These are phyloP conservation scores for Paelopatides confundens DNA, from an alignment of 53 echinoderm and acorn worm species.

Conservation along the genomic window DNA sequence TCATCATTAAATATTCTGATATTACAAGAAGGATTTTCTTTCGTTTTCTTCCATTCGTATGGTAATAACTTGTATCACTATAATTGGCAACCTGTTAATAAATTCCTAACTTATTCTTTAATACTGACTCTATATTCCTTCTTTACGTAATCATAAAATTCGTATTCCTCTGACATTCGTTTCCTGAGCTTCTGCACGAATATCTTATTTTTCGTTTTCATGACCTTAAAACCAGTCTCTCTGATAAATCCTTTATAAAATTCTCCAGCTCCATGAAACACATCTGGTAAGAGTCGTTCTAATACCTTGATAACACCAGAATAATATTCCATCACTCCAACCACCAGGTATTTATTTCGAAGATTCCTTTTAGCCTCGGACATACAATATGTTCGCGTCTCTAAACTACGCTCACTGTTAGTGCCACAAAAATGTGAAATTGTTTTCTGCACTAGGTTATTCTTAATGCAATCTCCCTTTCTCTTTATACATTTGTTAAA, in stretches of 20 bases:
- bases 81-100: no score
- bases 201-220: slow-evolving; percentile 5
- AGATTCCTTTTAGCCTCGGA: neutral
- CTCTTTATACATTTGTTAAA: neutral
- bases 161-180: neutral
- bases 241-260: neutral
- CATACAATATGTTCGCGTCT: neutral
- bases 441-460: neutral
- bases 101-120: slow-evolving; percentile 27
- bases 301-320: neutral
- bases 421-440: slow-evolving; percentile 4
- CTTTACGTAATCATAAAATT: slow-evolving; percentile 9
- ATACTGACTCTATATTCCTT: neutral
- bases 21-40: no score
- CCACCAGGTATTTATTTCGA: slow-evolving; percentile 7
- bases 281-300: neutral
- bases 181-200: neutral
- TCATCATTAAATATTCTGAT: no score
- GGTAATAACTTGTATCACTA: no score
- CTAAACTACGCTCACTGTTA: neutral
- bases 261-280: neutral
- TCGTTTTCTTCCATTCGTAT: no score
- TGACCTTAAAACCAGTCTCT: neutral
- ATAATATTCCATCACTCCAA: slow-evolving; percentile 30
- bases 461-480: neutral